Conservation (phyloP, 2,888 invertebrate genomes). For the Gymnosoma rotundatum region DNA sequence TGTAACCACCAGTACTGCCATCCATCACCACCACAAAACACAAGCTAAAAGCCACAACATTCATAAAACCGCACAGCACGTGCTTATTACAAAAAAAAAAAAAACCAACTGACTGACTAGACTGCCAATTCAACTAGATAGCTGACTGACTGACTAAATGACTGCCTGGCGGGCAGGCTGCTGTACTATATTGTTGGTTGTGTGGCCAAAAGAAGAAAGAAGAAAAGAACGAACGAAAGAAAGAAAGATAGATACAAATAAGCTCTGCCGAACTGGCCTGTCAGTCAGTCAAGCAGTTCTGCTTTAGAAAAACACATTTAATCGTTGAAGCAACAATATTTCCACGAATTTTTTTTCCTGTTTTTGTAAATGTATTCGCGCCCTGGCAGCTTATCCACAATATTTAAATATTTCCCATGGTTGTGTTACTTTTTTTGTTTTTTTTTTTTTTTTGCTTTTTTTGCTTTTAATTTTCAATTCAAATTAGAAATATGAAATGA, state of each 20-base stretch:
- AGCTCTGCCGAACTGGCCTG: not conserved
- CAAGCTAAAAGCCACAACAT: slow-evolving; percentile 60
- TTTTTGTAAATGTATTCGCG: not conserved
- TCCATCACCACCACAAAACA: slow-evolving; percentile 53
- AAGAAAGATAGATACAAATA: slow-evolving; percentile 19
- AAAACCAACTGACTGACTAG: not conserved
- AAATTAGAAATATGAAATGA: slow-evolving; percentile 39
- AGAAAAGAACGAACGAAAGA: not conserved
- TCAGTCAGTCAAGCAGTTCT: slow-evolving; percentile 15
- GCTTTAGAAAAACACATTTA: not conserved
- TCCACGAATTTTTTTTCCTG: slow-evolving; percentile 44
- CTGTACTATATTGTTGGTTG: slow-evolving; percentile 1
- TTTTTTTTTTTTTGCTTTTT: slow-evolving; percentile 1
- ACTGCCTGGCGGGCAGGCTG: not conserved
- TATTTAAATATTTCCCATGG: slow-evolving; percentile 46
- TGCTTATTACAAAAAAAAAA: slow-evolving; percentile 48
- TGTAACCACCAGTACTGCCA: slow-evolving; percentile 57
- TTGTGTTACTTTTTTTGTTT: slow-evolving; percentile 19
- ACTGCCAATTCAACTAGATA: not conserved
- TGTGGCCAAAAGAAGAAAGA: slow-evolving; percentile 37
- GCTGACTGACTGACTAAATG: slow-evolving; percentile 2
- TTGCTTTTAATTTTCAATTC: slow-evolving; percentile 17
- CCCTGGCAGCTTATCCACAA: not conserved
- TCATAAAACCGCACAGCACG: slow-evolving; percentile 65
- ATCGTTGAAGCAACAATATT: slow-evolving; percentile 1